phyloP scores from a whole-genome alignment of 2,888 invertebrate genomes.

The Drosophila lutescens region DNA sequence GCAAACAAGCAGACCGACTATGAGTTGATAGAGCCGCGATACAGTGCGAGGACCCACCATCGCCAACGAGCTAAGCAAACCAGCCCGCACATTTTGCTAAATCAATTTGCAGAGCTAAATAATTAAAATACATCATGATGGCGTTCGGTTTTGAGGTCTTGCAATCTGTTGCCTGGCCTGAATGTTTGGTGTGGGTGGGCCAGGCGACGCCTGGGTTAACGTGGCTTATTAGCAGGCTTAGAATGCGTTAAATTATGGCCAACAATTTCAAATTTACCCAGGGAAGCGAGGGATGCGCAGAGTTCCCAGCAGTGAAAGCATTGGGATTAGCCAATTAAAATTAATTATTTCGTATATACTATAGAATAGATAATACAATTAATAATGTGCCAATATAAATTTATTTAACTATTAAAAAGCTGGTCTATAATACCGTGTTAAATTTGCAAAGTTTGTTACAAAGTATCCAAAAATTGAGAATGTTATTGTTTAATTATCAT shows the following conservation, averaged over 20 bases:
- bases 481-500: too few relatives aligned
- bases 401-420: too few relatives aligned
- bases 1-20: slow-evolving; percentile 46
- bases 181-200: background rate
- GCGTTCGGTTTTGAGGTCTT: slow-evolving; percentile 30
- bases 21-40: slow-evolving; percentile 33
- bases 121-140: slow-evolving; percentile 49
- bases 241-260: slow-evolving; percentile 46
- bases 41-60: slow-evolving; percentile 36
- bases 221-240: slow-evolving; percentile 45
- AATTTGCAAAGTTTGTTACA: too few relatives aligned
- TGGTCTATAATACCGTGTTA: too few relatives aligned
- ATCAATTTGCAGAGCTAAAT: slow-evolving; percentile 53
- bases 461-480: too few relatives aligned
- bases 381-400: too few relatives aligned
- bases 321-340: too few relatives aligned
- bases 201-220: slow-evolving; percentile 12
- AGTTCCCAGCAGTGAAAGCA: too few relatives aligned
- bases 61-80: slow-evolving; percentile 12
- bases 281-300: too few relatives aligned
- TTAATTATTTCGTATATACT: too few relatives aligned
- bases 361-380: too few relatives aligned
- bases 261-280: slow-evolving; percentile 29
- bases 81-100: slow-evolving; percentile 34
- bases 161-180: slow-evolving; percentile 25